phyloP scores from a whole-genome alignment of 2,888 invertebrate genomes.

The Aphidoletes aphidimyza region DNA sequence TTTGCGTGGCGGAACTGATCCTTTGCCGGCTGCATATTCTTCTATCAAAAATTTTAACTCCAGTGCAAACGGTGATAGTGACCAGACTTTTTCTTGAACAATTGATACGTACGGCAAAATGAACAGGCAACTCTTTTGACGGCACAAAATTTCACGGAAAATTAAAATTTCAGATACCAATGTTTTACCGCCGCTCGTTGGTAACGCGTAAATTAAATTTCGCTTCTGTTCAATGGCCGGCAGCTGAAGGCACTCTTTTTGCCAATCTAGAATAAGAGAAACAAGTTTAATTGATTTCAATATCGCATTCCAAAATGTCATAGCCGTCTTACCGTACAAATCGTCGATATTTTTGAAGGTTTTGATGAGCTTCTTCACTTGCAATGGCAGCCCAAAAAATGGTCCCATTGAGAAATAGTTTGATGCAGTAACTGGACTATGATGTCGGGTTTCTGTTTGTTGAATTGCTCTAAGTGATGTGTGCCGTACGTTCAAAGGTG shows the following conservation, averaged over 20 bases:
- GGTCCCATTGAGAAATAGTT: slow-evolving; percentile 63
- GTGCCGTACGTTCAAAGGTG: no score
- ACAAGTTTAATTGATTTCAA: not conserved
- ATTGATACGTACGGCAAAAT: slow-evolving; percentile 95
- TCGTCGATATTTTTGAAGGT: slow-evolving; percentile 80
- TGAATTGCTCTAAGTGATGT: not conserved
- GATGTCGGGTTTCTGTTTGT: not conserved
- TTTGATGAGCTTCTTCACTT: slow-evolving; percentile 77
- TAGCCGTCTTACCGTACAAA: slow-evolving; percentile 78
- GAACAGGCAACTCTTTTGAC: slow-evolving; percentile 85
- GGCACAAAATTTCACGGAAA: slow-evolving; percentile 83
- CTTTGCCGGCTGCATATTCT: slow-evolving; percentile 94
- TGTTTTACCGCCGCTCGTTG: slow-evolving; percentile 98
- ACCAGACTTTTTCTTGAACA: slow-evolving; percentile 91
- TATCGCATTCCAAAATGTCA: slow-evolving; percentile 27
- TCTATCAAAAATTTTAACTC: slow-evolving; percentile 89
- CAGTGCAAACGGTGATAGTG: slow-evolving; percentile 85
- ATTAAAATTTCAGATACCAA: slow-evolving; percentile 96
- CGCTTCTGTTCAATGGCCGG: slow-evolving; percentile 76
- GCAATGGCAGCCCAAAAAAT: slow-evolving; percentile 84
- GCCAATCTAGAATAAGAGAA: slow-evolving; percentile 88
- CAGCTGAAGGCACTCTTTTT: slow-evolving; percentile 87
- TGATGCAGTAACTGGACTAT: slow-evolving; percentile 8
- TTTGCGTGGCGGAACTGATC: slow-evolving; percentile 82
- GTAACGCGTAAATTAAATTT: slow-evolving; percentile 92